Percentiles rank a stretch among this genome's conserved stretches.
Evolutionary conservation across 2,113 vertebrate genomes (phyloP).

Genomic region (Sorex fumeus): DNA sequence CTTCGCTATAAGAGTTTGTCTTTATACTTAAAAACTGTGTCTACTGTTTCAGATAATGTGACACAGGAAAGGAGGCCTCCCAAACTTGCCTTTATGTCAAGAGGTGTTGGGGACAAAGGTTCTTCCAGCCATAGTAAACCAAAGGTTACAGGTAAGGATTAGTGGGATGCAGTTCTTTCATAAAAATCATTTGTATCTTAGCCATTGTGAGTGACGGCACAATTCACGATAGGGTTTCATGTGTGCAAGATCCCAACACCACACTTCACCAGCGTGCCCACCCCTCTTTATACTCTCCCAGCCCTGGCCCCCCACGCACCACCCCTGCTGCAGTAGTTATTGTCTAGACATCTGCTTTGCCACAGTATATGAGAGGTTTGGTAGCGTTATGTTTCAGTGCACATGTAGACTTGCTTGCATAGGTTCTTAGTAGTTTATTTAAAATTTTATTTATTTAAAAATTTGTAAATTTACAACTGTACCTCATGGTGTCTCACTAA

Average conservation of each 20-base stretch:
- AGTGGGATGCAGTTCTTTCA: neutral
- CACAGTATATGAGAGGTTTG: neutral
- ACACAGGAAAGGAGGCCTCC: conserved; percentile 96
- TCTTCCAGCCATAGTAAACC: conserved; percentile 95
- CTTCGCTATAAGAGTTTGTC: conserved; percentile 37
- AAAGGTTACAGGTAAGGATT: conserved; percentile 95
- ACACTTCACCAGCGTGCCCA: too few species aligned
- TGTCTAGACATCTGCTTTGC: neutral
- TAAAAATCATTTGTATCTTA: too few species aligned
- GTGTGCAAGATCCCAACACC: too few species aligned
- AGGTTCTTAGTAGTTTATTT: neutral
- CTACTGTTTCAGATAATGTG: conserved; percentile 85
- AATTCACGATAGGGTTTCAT: too few species aligned
- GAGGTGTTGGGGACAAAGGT: conserved; percentile 94
- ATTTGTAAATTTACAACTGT: too few species aligned
- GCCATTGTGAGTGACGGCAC: too few species aligned
- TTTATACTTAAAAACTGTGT: conserved; percentile 50
- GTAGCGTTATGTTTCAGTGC: neutral
- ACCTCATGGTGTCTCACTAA: too few species aligned
- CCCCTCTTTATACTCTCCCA: too few species aligned
- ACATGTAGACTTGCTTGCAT: neutral
- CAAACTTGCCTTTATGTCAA: conserved; percentile 95
- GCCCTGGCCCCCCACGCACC: too few species aligned
- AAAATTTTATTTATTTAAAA: too few species aligned
- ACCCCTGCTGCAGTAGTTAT: neutral